Evolutionary conservation across 2,888 invertebrate genomes (phyloP), one percentile per base, ranked within the genome.

Genomic region (Polietes domitor): DNA sequence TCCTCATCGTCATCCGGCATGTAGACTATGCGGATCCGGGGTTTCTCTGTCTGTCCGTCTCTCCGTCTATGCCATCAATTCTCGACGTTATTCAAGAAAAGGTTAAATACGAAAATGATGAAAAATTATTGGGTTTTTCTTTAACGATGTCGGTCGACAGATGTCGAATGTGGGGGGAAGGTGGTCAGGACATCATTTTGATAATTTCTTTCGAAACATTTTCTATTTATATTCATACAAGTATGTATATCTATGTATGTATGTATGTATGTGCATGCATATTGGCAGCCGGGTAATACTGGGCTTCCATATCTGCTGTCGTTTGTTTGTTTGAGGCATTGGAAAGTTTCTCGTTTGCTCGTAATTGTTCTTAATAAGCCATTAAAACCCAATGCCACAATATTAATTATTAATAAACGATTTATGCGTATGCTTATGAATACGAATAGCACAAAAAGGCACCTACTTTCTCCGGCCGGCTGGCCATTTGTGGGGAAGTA

Each of bases 71-170:
- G 2, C 7, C 65, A 41, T 65, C 65, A 65, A 63, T 63, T 17
- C 32, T 65, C 32, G 41, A n/a, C 41, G 21, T 19, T 65, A 65
- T 63, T 63, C 41, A 17, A 19, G 4, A 65, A 65, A 65, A 65
- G 65, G 65, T 65, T 65, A 65, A 65, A 65, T 65, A 41, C 1
- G 17, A 65, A 65, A 65, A 65, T 65, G 32, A 37, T 41, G 41
- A 65, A 65, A 65, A 41, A 65, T 65, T n/a, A 65, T 65, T 17
- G 21, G 6, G 15, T 26, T 58, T 58, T 58, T 12, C 26, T 37
- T 41, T 65, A 65, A 37, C 9, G n/a, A 47, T 15, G n/a, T 47
- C 9, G 6, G 37, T 37, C 37, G 37, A 10, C 1, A 2, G 37
- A 37, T 10, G 7, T 21, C 0, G 6, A 3, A 53, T n/a, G 21